Conservation (phyloP, 2,888 invertebrate species). For the Drosophila acutilabella region DNA sequence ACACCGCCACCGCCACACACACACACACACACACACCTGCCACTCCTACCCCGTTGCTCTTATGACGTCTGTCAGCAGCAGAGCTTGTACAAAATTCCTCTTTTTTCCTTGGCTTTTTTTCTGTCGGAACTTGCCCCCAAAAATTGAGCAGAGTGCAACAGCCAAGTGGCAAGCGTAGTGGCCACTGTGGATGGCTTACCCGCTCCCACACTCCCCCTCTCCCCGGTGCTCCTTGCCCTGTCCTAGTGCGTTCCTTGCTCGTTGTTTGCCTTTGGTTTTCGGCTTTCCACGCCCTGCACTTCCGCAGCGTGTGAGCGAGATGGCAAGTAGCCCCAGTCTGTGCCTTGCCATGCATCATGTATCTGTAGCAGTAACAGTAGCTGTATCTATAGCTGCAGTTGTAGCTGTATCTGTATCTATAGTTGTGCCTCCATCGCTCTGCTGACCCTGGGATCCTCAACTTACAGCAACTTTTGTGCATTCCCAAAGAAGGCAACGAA, state of each 20-base stretch:
- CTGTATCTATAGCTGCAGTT: constrained; percentile 13
- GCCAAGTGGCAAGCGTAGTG: constrained; percentile 63
- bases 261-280: constrained; percentile 57
- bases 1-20: constrained; percentile 9
- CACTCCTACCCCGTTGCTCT: constrained; percentile 27
- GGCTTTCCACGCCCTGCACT: constrained; percentile 56
- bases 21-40: constrained; percentile 9
- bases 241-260: neutral
- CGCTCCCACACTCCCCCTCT: neutral
- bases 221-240: neutral
- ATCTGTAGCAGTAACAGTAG: constrained; percentile 3
- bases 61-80: constrained; percentile 61
- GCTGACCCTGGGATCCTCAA: constrained; percentile 31
- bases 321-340: constrained; percentile 8
- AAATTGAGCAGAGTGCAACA: constrained; percentile 61
- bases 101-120: constrained; percentile 5
- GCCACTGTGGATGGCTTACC: constrained; percentile 27
- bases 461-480: constrained; percentile 64
- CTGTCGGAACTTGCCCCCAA: constrained; percentile 10
- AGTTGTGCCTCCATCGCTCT: constrained; percentile 6
- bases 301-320: constrained; percentile 37
- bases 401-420: constrained; percentile 20
- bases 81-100: constrained; percentile 32
- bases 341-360: constrained; percentile 18
- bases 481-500: constrained; percentile 14